phyloP scores from a whole-genome alignment of 1,140 invertebrate species.

The Aphaenogaster ashmeadi region DNA sequence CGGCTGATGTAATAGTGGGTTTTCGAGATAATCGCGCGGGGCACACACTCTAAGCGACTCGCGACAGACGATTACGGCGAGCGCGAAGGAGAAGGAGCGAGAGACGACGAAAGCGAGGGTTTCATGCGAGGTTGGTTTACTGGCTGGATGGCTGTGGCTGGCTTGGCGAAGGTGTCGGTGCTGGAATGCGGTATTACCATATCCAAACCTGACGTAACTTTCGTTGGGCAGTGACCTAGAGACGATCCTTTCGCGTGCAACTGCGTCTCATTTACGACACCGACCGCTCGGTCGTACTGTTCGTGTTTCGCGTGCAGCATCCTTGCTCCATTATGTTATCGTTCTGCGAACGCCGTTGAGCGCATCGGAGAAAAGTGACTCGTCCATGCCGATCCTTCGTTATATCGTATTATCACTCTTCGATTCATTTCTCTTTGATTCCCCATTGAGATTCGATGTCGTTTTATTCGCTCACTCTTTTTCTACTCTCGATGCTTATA shows the following conservation, averaged over 20 bases:
- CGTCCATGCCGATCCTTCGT: neutral
- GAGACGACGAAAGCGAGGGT: constrained; percentile 52
- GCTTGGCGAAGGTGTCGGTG: constrained; percentile 76
- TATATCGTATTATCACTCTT: neutral
- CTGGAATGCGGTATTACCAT: constrained; percentile 83
- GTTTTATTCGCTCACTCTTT: neutral
- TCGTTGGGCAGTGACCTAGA: constrained; percentile 82
- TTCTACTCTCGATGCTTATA: neutral
- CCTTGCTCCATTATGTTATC: constrained; percentile 46
- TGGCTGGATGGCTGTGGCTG: constrained; percentile 55
- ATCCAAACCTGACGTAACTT: constrained; percentile 82
- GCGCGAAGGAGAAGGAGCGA: constrained; percentile 30
- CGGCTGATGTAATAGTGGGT: constrained; percentile 67
- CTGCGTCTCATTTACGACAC: constrained; percentile 71
- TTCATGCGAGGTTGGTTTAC: constrained; percentile 40
- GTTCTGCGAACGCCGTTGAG: neutral
- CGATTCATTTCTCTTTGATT: constrained; percentile 16
- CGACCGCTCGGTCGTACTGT: constrained; percentile 25
- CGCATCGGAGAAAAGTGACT: constrained; percentile 10
- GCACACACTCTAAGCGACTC: constrained; percentile 63
- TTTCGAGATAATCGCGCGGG: constrained; percentile 71
- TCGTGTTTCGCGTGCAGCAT: neutral
- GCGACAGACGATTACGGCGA: constrained; percentile 18
- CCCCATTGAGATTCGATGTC: neutral
- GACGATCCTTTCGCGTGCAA: constrained; percentile 79